A percentile compares a stretch with the other conserved stretches of the same genome.
Conservation (phyloP, 2,113 vertebrate genomes). For the Cyphomyrus plagiostoma region DNA sequence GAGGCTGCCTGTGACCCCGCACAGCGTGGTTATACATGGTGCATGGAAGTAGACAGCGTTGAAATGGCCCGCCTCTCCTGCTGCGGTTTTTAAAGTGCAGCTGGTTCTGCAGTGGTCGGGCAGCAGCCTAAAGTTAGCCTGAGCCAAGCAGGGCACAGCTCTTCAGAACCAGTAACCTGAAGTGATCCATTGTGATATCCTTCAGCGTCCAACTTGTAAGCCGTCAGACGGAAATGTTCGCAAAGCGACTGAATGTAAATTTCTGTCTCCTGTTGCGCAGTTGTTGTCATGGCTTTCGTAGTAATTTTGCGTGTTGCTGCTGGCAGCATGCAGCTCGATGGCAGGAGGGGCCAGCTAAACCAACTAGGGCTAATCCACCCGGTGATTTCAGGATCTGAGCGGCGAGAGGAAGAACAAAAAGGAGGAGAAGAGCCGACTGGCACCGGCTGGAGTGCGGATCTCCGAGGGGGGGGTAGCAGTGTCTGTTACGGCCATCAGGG, state of each 20-base stretch:
- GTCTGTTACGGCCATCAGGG: background rate
- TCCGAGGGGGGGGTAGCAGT: background rate
- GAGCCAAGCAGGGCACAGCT: background rate
- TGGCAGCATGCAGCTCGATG: background rate
- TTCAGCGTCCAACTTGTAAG: background rate
- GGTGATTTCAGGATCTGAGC: background rate
- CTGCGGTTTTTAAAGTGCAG: background rate
- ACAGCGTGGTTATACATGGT: background rate
- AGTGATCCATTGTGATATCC: background rate
- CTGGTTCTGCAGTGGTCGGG: background rate
- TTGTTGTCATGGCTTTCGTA: background rate
- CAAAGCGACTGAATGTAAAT: background rate
- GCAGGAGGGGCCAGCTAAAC: background rate
- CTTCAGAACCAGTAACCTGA: background rate
- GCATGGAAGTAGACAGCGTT: background rate
- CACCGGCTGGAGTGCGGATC: background rate
- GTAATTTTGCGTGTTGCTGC: background rate
- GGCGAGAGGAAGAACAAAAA: background rate
- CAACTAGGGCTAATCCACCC: background rate
- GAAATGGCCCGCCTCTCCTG: background rate
- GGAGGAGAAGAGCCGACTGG: background rate
- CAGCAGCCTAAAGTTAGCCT: background rate
- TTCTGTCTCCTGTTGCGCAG: background rate
- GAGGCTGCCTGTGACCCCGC: background rate
- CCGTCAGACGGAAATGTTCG: background rate